A percentile compares a stretch with the other conserved stretches of the same genome.
Evolutionary conservation across 1,140 invertebrate genomes (phyloP).

Genomic region (Sinonovacula constricta): DNA sequence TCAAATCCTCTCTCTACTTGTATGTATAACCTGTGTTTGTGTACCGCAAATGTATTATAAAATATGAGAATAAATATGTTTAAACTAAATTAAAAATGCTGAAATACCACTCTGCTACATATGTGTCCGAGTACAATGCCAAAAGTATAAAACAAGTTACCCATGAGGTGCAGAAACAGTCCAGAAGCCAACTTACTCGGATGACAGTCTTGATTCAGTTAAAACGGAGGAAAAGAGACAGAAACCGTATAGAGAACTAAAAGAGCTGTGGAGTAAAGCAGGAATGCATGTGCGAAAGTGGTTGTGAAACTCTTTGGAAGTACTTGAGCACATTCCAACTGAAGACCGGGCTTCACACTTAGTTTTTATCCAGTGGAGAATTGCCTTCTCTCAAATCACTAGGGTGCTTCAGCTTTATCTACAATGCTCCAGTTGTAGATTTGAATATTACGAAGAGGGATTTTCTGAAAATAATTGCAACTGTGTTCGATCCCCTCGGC

Average conservation of each 20-base stretch:
- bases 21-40: too few relatives aligned
- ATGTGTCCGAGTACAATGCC: conserved; percentile 6
- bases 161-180: conserved; percentile 42
- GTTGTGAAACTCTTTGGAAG: conserved; percentile 43
- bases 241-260: conserved; percentile 27
- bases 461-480: conserved; percentile 7
- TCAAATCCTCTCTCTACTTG: too few relatives aligned
- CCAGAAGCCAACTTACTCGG: conserved; percentile 49
- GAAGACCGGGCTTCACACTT: neutral
- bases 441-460: neutral
- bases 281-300: conserved; percentile 47
- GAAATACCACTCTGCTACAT: too few relatives aligned
- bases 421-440: neutral
- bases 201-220: conserved; percentile 49
- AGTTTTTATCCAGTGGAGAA: neutral
- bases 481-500: neutral
- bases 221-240: conserved; percentile 24
- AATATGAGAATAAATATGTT: too few relatives aligned
- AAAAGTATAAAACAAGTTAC: conserved; percentile 1
- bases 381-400: neutral
- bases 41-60: too few relatives aligned
- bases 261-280: conserved; percentile 38
- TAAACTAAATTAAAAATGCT: too few relatives aligned
- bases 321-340: conserved; percentile 13
- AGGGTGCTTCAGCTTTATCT: neutral